Base-by-base conservation (phyloP, 2,797 vertebrate species). In the Microctenopoma stevenorrisi region DNA sequence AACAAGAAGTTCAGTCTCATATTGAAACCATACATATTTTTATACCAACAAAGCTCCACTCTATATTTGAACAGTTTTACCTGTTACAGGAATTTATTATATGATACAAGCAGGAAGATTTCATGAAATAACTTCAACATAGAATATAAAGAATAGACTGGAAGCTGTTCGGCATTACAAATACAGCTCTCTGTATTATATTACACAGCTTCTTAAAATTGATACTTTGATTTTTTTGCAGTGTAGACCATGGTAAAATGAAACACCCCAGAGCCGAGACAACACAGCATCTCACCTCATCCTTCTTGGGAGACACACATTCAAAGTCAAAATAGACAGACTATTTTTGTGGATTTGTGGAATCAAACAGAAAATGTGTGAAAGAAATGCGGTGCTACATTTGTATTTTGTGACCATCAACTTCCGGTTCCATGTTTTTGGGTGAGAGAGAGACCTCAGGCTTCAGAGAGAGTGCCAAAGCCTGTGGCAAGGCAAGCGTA, bases 311-410 rank as follows among this genome's bases (percentile, higher is more conserved):
- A 40, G 38, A 12, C 7, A 8, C 40, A 4, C 14, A 43, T 43
- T 43, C 5, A 43, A 14, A 43, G 1, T 14, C 4, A 64, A 44
- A 75, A 63, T 9, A 52, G 42, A 72, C 47, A 28, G 49, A 63
- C 62, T 8, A 3, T 86, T 89, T 86, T 79, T 53, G 47, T 30
- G 52, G 67, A 84, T 86, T 85, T 87, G 87, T 90, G 88, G 85
- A 86, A 82, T 82, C 68, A 80, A 91, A 85, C 79, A 81, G 76
- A 82, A 86, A 76, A 79, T 69, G 78, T 88, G 76, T 83, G 69
- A 89, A 81, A 82, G 84, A 85, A 88, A 89, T 83, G 86, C 74
- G 83, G 88, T 70, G 60, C 74, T 78, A 83, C 91, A 86, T 78
- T 60, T 78, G 76, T 59, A 77, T 78, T 86, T 66, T 78, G 82